Evolutionary conservation across 2,113 vertebrate species (phyloP).

Genomic region (Apistogramma diplotaenia): DNA sequence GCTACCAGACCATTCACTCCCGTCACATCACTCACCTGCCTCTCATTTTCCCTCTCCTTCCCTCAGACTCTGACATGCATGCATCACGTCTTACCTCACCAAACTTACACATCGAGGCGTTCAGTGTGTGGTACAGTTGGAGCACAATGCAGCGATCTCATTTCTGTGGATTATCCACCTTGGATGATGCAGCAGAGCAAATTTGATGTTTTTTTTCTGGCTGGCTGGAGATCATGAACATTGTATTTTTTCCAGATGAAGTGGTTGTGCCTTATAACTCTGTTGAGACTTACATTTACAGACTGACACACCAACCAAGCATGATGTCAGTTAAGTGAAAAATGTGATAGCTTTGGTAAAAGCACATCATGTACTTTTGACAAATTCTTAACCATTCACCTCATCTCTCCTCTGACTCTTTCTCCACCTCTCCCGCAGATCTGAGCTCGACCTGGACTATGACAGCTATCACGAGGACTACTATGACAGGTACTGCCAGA

Average conservation of each 20-base stretch:
- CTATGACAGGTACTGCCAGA: conserved; percentile 79
- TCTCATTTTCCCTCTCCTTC: neutral
- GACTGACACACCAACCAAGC: neutral
- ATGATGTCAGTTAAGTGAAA: conserved; percentile 18
- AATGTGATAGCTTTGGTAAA: conserved; percentile 16
- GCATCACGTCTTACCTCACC: conserved; percentile 19
- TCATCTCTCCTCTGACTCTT: conserved; percentile 24
- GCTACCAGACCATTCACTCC: conserved; percentile 8
- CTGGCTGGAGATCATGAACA: conserved; percentile 55
- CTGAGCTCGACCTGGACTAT: conserved; percentile 77
- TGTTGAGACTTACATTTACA: neutral
- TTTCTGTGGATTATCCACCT: conserved; percentile 63
- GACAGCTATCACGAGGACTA: conserved; percentile 81
- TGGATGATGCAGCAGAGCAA: conserved; percentile 60
- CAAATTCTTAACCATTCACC: conserved; percentile 10
- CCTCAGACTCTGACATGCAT: neutral
- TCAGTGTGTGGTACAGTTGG: conserved; percentile 46
- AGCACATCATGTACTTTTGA: neutral
- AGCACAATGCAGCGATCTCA: conserved; percentile 15
- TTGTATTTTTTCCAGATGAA: conserved; percentile 65
- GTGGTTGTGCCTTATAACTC: conserved; percentile 12
- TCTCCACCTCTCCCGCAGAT: conserved; percentile 56
- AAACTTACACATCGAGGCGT: conserved; percentile 15
- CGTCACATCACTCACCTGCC: conserved; percentile 40
- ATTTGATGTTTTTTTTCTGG: conserved; percentile 62